A percentile compares a stretch with the other conserved stretches of the same genome.
Evolutionary conservation across 1,140 invertebrate genomes (phyloP).

Genomic region (Caenorhabditis latens): DNA sequence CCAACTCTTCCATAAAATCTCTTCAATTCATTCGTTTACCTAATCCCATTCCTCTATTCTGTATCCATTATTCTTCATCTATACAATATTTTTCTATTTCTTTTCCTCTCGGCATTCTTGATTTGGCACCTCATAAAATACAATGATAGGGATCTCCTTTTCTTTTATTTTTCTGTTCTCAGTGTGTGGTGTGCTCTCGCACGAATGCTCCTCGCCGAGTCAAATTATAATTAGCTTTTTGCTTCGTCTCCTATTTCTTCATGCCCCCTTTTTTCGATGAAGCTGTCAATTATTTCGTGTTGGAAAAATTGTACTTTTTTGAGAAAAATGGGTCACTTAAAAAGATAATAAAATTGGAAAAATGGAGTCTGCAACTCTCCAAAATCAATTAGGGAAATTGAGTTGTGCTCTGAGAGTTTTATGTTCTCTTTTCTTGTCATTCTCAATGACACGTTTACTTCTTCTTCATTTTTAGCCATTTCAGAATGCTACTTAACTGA

Average conservation of each 20-base stretch:
- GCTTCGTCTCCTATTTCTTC: constrained; percentile 50
- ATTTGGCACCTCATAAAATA: background rate
- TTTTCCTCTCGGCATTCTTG: background rate
- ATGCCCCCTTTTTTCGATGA: constrained; percentile 27
- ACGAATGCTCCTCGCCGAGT: constrained; percentile 35
- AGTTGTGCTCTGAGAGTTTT: constrained; percentile 5
- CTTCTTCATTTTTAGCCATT: background rate
- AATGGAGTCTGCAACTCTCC: background rate
- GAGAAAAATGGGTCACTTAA: background rate
- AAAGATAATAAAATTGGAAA: background rate
- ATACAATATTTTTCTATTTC: background rate
- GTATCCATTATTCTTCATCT: background rate
- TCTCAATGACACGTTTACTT: background rate
- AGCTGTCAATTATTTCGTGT: constrained; percentile 35
- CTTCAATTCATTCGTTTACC: constrained; percentile 4
- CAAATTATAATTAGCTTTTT: constrained; percentile 55
- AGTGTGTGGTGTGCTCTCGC: constrained; percentile 24
- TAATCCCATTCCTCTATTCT: background rate
- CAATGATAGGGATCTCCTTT: constrained; percentile 1
- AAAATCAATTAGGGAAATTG: constrained; percentile 51
- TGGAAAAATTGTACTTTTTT: constrained; percentile 10
- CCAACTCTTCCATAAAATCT: background rate
- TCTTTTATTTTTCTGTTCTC: background rate
- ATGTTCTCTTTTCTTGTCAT: constrained; percentile 12
- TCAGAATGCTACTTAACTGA: too few species aligned